Evolutionary conservation across 2,888 invertebrate species (phyloP).

Genomic region (Copidosoma aretas): DNA sequence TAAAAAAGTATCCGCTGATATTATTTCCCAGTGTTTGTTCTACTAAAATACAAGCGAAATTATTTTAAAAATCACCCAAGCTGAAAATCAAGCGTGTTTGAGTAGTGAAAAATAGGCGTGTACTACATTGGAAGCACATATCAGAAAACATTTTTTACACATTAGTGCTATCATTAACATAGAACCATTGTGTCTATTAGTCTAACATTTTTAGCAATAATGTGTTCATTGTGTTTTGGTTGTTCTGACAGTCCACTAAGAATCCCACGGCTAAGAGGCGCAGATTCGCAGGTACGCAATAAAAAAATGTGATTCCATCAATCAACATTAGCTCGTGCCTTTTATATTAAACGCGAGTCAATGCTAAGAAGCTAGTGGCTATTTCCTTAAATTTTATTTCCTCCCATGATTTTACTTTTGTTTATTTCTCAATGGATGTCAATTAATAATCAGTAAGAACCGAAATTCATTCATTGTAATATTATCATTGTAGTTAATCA

Average conservation of each 20-base stretch:
- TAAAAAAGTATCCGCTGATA: too few relatives aligned
- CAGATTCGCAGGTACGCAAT: slow-evolving; percentile 61
- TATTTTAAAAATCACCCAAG: too few relatives aligned
- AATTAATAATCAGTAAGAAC: slow-evolving; percentile 35
- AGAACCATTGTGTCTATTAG: slow-evolving; percentile 37
- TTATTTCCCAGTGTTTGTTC: slow-evolving; percentile 55
- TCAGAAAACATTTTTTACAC: background rate
- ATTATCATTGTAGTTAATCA: slow-evolving; percentile 21
- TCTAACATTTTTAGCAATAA: slow-evolving; percentile 47
- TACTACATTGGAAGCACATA: too few relatives aligned
- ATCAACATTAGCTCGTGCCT: slow-evolving; percentile 41
- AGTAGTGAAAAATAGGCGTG: too few relatives aligned
- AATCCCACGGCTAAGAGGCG: slow-evolving; percentile 61
- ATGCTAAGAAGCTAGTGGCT: slow-evolving; percentile 39
- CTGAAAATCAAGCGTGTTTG: too few relatives aligned
- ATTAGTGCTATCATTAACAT: slow-evolving; percentile 37
- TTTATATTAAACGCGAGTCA: slow-evolving; percentile 25
- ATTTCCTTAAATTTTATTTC: slow-evolving; percentile 34
- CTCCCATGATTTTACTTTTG: slow-evolving; percentile 25
- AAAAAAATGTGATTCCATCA: slow-evolving; percentile 44
- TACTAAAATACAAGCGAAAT: background rate
- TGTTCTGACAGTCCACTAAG: slow-evolving; percentile 61
- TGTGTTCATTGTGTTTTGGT: slow-evolving; percentile 53
- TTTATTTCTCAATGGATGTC: slow-evolving; percentile 36
- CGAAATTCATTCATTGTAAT: slow-evolving; percentile 34